These are phyloP conservation scores for Peromyscus melanophrys DNA, from an alignment of 2,797 vertebrate species.

Conservation along the genomic window DNA sequence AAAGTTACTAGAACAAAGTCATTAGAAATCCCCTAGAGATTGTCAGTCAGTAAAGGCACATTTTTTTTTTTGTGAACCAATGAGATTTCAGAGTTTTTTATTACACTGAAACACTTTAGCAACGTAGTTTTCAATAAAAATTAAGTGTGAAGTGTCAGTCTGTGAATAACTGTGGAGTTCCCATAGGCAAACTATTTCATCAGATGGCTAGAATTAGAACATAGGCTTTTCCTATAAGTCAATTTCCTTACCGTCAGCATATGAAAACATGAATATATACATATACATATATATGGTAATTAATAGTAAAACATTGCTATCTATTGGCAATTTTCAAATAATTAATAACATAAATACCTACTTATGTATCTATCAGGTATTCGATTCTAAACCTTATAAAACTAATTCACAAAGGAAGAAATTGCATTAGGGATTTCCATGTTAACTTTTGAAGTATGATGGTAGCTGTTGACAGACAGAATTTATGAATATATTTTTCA, in stretches of 20 bases:
- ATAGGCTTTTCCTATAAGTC: not conserved
- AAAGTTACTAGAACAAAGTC: not conserved
- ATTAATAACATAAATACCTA: slow-evolving; percentile 17
- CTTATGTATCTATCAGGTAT: not conserved
- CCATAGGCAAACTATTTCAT: not conserved
- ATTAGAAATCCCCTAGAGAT: not conserved
- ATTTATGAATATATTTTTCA: slow-evolving; percentile 37
- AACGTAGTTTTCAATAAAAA: slow-evolving; percentile 9
- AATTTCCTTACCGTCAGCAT: not conserved
- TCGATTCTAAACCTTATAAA: slow-evolving; percentile 28
- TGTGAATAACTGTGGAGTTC: slow-evolving; percentile 6
- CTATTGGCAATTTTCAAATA: not conserved
- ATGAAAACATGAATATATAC: not conserved
- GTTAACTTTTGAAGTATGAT: not conserved
- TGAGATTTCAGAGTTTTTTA: slow-evolving; percentile 16
- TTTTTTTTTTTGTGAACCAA: not conserved
- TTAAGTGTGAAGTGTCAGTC: not conserved
- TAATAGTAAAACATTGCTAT: not conserved
- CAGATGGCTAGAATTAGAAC: not conserved
- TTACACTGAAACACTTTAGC: not conserved
- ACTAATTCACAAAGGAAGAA: slow-evolving; percentile 20
- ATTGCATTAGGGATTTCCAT: not conserved
- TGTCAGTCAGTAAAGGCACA: not conserved
- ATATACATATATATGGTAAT: not conserved
- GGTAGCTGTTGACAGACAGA: not conserved